A percentile compares a stretch with the other conserved stretches of the same genome.
These are phyloP conservation scores for Pagrus major DNA, from an alignment of 2,113 vertebrate species.

Conservation along the genomic window DNA sequence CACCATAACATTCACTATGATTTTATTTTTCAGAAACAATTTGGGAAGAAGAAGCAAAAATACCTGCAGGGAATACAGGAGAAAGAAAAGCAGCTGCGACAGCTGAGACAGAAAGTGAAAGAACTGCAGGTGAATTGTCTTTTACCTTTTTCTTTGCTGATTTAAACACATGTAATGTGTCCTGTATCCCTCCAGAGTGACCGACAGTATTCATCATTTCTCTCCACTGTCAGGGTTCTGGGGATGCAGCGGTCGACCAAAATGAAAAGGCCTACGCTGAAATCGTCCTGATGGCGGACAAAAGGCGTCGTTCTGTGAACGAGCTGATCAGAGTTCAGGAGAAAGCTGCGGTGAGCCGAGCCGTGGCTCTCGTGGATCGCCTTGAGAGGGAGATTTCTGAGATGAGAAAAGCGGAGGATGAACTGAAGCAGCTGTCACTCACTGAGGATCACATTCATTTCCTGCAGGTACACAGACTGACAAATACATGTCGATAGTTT, in stretches of 20 bases:
- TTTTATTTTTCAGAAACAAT: conserved; percentile 64
- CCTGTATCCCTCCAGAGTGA: background rate
- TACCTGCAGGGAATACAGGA: conserved; percentile 69
- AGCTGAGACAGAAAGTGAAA: conserved; percentile 65
- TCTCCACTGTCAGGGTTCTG: conserved; percentile 11
- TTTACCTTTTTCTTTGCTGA: background rate
- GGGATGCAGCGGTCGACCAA: conserved; percentile 25
- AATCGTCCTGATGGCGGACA: conserved; percentile 41
- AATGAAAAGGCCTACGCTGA: conserved; percentile 48
- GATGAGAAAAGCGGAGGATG: conserved; percentile 55
- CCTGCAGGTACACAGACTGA: conserved; percentile 59
- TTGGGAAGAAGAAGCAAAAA: conserved; percentile 65
- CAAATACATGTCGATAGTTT: rapidly evolving
- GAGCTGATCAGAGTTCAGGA: conserved; percentile 41
- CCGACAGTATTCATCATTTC: rapidly evolving
- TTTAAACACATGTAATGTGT: background rate
- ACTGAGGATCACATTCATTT: conserved; percentile 71
- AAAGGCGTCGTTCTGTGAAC: conserved; percentile 17
- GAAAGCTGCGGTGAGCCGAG: background rate
- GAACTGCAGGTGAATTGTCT: conserved; percentile 37
- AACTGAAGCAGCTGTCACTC: conserved; percentile 58
- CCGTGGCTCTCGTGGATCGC: background rate
- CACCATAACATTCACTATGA: too few species aligned
- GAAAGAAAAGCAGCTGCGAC: conserved; percentile 65
- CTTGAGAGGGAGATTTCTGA: conserved; percentile 59